Evolutionary conservation across 2,113 vertebrate genomes (phyloP), one percentile per base, ranked within the genome.

Genomic region (Ceyx cyanopectus): DNA sequence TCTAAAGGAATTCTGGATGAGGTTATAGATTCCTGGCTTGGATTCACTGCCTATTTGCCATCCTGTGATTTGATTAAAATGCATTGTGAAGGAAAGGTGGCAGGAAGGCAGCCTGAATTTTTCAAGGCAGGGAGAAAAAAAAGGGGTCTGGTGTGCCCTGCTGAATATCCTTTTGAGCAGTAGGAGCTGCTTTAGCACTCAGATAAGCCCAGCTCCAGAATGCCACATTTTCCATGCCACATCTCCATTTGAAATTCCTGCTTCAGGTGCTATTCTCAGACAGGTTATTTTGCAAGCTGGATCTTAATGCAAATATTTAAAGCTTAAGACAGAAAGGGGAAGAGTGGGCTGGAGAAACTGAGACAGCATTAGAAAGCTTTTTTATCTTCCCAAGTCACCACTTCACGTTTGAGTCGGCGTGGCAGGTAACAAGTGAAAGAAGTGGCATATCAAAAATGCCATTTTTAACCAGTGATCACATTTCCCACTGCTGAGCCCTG

Each of bases 191-290:
- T 85, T 76, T 46, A 72, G 81, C 90, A 69, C 63, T 41, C 72
- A 85, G 87, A 91, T 95, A 94, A 96, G 93, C 68, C 60, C 14
- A 4, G 48, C 82, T 94, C 85, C 79, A 85, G 67, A 74, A 83
- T 2, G 29, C 50, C 72, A 80, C 63, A 32, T 65, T 68, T 89
- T 34, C 66, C n/a, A 7, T 66, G 57, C 62, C 70, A 41, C 58
- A 30, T 43, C 89, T 67, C 85, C 90, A 77, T 91, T 93, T 85
- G 41, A 74, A 89, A 94, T 90, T 85, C 79, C 85, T 57, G 51
- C 72, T 95, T 93, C 72, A 34, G 41, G 27, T 23, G 51, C 70
- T 85, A 40, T 91, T 91, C 56, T 45, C 75, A 91, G 68, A 37
- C 72, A 30, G 26, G 56, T 61, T 90, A 50, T 27, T 85, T 91